These are phyloP conservation scores for Scleropages formosus DNA, from an alignment of 2,797 vertebrate species.

Conservation along the genomic window DNA sequence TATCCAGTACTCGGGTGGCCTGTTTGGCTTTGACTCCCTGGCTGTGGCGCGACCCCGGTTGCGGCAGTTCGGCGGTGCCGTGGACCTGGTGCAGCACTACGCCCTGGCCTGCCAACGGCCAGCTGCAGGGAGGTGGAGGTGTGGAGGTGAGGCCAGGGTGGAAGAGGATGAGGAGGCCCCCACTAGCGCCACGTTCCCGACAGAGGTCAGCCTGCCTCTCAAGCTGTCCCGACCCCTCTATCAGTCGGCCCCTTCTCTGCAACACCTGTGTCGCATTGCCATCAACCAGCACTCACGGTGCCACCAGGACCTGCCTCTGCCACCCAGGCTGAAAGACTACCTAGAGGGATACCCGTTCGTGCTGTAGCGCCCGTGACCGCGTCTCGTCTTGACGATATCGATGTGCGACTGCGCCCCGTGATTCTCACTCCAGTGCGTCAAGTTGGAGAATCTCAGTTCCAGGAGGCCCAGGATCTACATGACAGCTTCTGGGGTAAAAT, in stretches of 20 bases:
- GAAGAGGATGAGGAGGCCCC: not conserved
- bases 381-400: not conserved
- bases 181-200: not conserved
- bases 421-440: not conserved
- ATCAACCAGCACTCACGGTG: slow-evolving; percentile 44
- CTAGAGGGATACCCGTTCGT: slow-evolving; percentile 50
- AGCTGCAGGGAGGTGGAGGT: not conserved
- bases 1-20: slow-evolving; percentile 41
- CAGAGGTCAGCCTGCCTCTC: slow-evolving; percentile 43
- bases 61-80: slow-evolving; percentile 42
- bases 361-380: slow-evolving; percentile 32
- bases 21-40: slow-evolving; percentile 50
- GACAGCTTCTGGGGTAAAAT: slow-evolving; percentile 11
- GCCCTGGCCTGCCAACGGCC: slow-evolving; percentile 37
- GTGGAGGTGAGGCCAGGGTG: not conserved
- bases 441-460: not conserved
- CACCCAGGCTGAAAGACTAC: slow-evolving; percentile 43
- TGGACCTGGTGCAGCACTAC: slow-evolving; percentile 51
- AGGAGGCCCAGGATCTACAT: not conserved
- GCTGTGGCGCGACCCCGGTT: slow-evolving; percentile 45
- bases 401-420: not conserved
- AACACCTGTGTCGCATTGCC: slow-evolving; percentile 46
- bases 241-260: slow-evolving; percentile 37
- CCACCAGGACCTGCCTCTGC: slow-evolving; percentile 43
- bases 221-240: slow-evolving; percentile 44